A percentile compares a stretch with the other conserved stretches of the same genome.
Evolutionary conservation across 1,140 invertebrate species (phyloP).

Genomic region (Myzus persicae): DNA sequence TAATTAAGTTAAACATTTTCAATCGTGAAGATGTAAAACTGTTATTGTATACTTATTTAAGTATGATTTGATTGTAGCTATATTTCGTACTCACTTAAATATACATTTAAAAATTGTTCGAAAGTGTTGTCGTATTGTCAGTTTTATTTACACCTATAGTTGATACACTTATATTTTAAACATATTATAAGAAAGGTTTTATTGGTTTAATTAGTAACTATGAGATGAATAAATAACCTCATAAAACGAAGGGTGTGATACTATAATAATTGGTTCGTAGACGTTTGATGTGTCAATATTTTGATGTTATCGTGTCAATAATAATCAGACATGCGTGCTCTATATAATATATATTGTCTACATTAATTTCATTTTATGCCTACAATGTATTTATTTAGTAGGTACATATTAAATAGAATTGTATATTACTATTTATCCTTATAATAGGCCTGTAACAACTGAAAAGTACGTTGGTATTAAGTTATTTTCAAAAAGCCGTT

Average conservation of each 20-base stretch:
- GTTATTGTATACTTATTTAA: neutral
- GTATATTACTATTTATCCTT: neutral
- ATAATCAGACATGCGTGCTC: neutral
- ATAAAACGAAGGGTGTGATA: too few species aligned
- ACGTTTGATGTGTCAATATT: neutral
- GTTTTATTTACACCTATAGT: too few species aligned
- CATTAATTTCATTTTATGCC: neutral
- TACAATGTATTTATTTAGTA: neutral
- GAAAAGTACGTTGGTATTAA: neutral
- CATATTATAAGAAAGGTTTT: neutral
- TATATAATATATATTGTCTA: neutral
- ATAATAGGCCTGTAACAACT: neutral
- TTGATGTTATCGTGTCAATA: neutral
- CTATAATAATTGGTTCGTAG: neutral
- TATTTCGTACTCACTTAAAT: neutral
- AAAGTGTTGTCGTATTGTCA: neutral
- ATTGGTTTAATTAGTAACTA: neutral
- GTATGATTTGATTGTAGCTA: neutral
- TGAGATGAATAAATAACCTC: neutral
- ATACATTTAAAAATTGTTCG: neutral
- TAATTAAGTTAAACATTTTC: too few species aligned
- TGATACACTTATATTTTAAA: too few species aligned
- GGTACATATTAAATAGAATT: neutral
- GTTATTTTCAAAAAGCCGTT: constrained; percentile 20
- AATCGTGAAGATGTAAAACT: neutral